Evolutionary conservation across 2,888 invertebrate genomes (phyloP), one percentile per base, ranked within the genome.

Genomic region (Drosophila atripex): DNA sequence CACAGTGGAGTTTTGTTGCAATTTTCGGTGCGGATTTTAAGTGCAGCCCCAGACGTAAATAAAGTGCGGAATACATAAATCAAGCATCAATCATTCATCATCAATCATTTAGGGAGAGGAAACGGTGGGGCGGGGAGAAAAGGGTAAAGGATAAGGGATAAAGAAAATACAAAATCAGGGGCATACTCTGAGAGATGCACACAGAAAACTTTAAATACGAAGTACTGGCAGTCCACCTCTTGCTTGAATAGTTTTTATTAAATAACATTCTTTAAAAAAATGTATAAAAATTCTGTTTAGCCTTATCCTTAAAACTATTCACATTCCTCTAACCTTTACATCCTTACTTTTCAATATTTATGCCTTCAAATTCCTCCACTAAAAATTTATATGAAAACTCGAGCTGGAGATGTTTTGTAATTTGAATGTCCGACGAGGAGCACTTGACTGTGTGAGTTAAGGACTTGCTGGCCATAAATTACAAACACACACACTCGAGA

Each of bases 51-150:
- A 46, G 23, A 46, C 50, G 18, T 39, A 41, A 51, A 71, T 45
- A 50, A 50, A 58, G 56, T 53, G 47, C 70, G 57, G 56, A 32
- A 43, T 64, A 51, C 68, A 80, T 83, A 61, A 77, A 70, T 79
- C 71, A 68, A 63, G 53, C 80, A 84, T 86, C 87, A 83, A 83
- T 83, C 86, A 86, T 80, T 80, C 76, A 80, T 73, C 80, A 86
- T 84, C 85, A 83, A 86, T 86, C 86, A 83, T 68, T 54, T 47
- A 23, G 30, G 6, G 1, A 7, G 1, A 25, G 45, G 18, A n/a
- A n/a, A 18, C 18, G 1, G 1, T 18, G 2, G 18, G 18, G 18
- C 1, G 18, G 12, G n/a, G 3, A 43, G n/a, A 4, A 43, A n/a
- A 30, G 12, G 8, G 25, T n/a, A n/a, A 12, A 23, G 23, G 32